Percentiles rank a stretch among this genome's conserved stretches.
phyloP scores from a whole-genome alignment of 2,888 invertebrate species.

The Cerceris rybyensis region DNA sequence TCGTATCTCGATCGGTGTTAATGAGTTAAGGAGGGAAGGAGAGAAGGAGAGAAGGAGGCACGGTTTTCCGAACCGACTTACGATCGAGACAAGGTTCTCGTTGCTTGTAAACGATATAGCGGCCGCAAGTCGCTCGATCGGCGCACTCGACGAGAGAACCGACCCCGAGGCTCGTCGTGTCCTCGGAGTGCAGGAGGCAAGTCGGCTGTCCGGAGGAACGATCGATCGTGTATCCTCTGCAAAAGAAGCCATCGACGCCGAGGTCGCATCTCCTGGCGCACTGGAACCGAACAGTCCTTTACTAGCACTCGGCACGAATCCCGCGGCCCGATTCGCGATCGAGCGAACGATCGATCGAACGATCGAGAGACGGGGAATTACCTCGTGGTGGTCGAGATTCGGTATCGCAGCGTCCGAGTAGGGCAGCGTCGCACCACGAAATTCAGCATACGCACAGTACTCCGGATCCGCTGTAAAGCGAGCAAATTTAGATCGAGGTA shows the following conservation, averaged over 20 bases:
- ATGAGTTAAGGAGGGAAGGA: neutral
- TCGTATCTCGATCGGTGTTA: neutral
- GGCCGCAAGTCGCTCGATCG: conserved; percentile 64
- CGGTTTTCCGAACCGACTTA: no score
- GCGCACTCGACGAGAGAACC: conserved; percentile 84
- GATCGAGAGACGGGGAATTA: conserved; percentile 38
- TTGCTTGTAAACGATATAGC: conserved; percentile 88
- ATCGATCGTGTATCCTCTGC: conserved; percentile 86
- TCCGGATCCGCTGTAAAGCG: conserved; percentile 82
- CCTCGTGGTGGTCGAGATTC: conserved; percentile 67
- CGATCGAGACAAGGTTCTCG: conserved; percentile 92
- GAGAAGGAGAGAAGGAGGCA: no score
- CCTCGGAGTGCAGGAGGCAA: conserved; percentile 91
- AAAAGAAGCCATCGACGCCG: conserved; percentile 86
- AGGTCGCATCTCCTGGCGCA: conserved; percentile 85
- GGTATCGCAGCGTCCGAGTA: conserved; percentile 84
- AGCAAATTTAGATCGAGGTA: neutral
- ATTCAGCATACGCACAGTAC: conserved; percentile 90
- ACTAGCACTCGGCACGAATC: no score
- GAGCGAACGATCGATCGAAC: no score
- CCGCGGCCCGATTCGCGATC: neutral
- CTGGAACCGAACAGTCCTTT: conserved; percentile 60
- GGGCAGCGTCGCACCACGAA: conserved; percentile 86
- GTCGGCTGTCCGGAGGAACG: conserved; percentile 73
- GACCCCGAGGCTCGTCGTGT: conserved; percentile 90